Evolutionary conservation across 2,797 vertebrate species (phyloP).

Genomic region (Sebastes matsubarae): DNA sequence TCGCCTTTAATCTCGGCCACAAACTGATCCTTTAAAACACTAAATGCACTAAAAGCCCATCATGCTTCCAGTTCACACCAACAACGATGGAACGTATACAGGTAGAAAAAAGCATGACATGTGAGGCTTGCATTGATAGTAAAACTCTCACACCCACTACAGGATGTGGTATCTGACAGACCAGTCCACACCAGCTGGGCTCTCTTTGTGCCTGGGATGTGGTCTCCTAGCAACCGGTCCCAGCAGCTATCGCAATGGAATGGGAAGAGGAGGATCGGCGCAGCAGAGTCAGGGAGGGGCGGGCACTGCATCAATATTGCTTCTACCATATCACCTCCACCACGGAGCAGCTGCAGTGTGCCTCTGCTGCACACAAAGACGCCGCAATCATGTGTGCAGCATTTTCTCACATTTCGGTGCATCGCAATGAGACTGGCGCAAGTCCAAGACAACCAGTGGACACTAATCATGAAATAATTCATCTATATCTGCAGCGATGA

Average conservation of each 20-base stretch:
- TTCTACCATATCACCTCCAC: constrained; percentile 75
- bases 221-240: constrained; percentile 94
- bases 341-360: constrained; percentile 71
- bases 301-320: constrained; percentile 81
- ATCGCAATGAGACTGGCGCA: not conserved
- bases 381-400: constrained; percentile 31
- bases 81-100: constrained; percentile 9
- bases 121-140: constrained; percentile 59
- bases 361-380: constrained; percentile 74
- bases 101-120: constrained; percentile 22
- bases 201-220: constrained; percentile 91
- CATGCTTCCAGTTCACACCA: not conserved
- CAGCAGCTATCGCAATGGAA: constrained; percentile 87
- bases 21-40: not conserved
- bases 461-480: not conserved
- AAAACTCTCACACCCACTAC: constrained; percentile 72
- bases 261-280: constrained; percentile 78
- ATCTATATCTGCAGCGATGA: constrained; percentile 8
- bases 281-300: constrained; percentile 80
- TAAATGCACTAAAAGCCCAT: not conserved
- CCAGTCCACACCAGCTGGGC: constrained; percentile 90
- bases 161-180: constrained; percentile 89
- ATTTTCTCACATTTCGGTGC: constrained; percentile 29
- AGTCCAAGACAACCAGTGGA: not conserved
- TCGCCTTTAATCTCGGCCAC: not conserved